Percentiles rank a stretch among this genome's conserved stretches.
phyloP scores from a whole-genome alignment of 1,140 invertebrate genomes.

The Leptestheria dahalacensis region DNA sequence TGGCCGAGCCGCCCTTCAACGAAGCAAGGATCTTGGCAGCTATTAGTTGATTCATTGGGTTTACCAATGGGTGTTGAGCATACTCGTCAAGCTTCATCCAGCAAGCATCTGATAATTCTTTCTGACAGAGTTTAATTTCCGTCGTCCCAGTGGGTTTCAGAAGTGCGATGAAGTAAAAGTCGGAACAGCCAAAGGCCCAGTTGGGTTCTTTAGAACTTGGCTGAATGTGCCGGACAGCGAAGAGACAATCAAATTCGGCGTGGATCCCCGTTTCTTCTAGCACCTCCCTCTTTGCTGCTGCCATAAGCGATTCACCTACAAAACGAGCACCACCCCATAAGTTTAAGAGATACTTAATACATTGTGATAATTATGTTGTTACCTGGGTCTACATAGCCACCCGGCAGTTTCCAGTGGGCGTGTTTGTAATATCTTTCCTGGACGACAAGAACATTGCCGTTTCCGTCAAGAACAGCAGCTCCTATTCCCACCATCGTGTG shows the following conservation, averaged over 20 bases:
- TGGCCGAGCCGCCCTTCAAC: neutral
- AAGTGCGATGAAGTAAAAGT: constrained; percentile 62
- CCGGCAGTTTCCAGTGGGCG: constrained; percentile 70
- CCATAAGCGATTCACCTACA: constrained; percentile 58
- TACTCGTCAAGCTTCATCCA: constrained; percentile 47
- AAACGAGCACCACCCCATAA: neutral
- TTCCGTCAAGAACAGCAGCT: constrained; percentile 62
- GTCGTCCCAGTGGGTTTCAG: constrained; percentile 43
- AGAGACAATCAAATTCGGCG: constrained; percentile 52
- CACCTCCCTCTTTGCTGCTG: constrained; percentile 68
- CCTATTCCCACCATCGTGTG: constrained; percentile 80
- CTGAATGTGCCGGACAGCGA: constrained; percentile 54
- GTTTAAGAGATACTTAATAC: neutral
- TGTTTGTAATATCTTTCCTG: constrained; percentile 48
- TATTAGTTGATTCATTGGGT: neutral
- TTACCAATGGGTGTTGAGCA: neutral
- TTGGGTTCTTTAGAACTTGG: constrained; percentile 31
- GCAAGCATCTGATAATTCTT: constrained; percentile 54
- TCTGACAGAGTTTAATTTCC: constrained; percentile 45
- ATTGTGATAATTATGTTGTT: constrained; percentile 17
- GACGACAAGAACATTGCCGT: constrained; percentile 58
- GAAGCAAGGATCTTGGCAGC: neutral
- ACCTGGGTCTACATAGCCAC: constrained; percentile 77
- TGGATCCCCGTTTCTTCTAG: constrained; percentile 74
- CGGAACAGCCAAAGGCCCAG: constrained; percentile 61